A percentile compares a stretch with the other conserved stretches of the same genome.
Conservation (phyloP, 2,888 invertebrate genomes). For the Acanthoscelides obtectus region DNA sequence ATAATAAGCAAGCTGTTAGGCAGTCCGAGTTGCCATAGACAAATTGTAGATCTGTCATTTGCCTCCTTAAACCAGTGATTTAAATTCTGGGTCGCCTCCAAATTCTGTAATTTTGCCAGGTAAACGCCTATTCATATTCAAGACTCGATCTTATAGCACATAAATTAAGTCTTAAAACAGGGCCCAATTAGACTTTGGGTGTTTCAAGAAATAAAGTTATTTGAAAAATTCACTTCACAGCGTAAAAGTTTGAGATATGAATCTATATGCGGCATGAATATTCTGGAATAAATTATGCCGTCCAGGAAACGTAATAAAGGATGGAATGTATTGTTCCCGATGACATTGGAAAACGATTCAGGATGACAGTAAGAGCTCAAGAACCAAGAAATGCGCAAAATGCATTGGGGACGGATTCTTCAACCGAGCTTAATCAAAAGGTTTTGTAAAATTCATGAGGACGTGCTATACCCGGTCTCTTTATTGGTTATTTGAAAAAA, state of each 20-base stretch:
- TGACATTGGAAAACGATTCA: neutral
- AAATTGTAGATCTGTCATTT: neutral
- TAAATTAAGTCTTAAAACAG: neutral
- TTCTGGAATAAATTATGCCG: neutral
- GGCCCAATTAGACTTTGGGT: neutral
- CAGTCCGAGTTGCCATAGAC: neutral
- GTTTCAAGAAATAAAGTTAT: neutral
- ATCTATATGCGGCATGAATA: neutral
- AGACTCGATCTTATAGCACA: neutral
- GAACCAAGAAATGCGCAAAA: too few species aligned
- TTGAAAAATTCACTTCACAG: neutral
- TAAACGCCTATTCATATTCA: neutral
- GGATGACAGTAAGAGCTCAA: too few species aligned
- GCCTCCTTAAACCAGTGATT: neutral
- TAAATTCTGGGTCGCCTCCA: neutral
- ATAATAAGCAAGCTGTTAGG: neutral
- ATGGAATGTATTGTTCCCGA: neutral
- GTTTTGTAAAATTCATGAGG: too few species aligned
- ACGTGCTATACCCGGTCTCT: too few species aligned
- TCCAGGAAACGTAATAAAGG: neutral
- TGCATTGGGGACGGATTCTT: too few species aligned
- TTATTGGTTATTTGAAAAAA: too few species aligned
- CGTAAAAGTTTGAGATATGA: neutral
- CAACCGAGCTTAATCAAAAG: too few species aligned
- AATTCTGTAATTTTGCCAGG: neutral